Base-by-base conservation (phyloP, 2,888 invertebrate species). In the Linyphia triangularis region DNA sequence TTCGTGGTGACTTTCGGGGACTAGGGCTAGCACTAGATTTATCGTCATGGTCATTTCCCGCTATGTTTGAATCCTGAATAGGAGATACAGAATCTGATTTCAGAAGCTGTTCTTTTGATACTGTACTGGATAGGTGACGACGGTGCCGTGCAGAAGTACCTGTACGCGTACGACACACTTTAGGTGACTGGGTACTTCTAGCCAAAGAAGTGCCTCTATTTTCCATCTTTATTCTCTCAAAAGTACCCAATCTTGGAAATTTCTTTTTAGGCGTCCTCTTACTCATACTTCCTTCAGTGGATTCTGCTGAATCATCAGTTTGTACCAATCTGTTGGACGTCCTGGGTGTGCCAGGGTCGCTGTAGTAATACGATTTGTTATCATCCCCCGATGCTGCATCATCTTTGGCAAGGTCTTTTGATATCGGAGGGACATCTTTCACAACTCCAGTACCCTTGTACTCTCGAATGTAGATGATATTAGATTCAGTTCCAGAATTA, bases 141-240 rank as follows among this genome's bases (percentile, higher is more conserved):
- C 86, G 65, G 28, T 88, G 86, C 9, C 43, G 51, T 6, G 40
- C 40, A 0, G 86, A 75, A 0, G 86, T 88, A 2, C 86, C 86
- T 1, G 81, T 88, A 16, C 67, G 33, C 16, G 86, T 73, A 2
- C 59, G 59, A 24, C 43, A 65, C 13, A 16, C n/a, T 22, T 13
- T 43, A 2, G 84, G 22, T 16, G 19, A 40, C 0, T 33, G 7
- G 22, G n/a, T 5, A 28, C 43, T 40, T n/a, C n/a, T n/a, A n/a
- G 59, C 78, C 3, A 19, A 37, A 9, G 22, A 37, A 6, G 26
- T 13, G 2, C 40, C 63, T 28, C 30, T 70, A 22, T 63, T 69
- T 28, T 88, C 81, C 4, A 88, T 7, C 51, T 75, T 88, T 1
- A 88, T 81, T 59, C 86, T 65, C 28, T 88, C 86, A 26, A 75